Evolutionary conservation across 2,113 vertebrate species (phyloP), one percentile per base, ranked within the genome.

Genomic region (Symphodus melops): DNA sequence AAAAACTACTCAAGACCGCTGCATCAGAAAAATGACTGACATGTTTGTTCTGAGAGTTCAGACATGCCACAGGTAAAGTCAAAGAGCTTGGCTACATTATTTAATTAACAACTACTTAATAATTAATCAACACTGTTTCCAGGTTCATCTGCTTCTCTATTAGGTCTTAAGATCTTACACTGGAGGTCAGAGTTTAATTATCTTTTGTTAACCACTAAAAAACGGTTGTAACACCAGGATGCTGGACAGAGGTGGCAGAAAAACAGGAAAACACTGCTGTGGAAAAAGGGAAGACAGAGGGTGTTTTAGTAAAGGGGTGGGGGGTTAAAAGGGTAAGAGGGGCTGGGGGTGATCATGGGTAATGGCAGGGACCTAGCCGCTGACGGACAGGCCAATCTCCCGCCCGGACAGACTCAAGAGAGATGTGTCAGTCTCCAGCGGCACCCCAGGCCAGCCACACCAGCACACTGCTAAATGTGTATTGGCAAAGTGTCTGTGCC

Each of bases 361-460:
- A 82, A 89, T 75, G 93, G 88, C 71, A 79, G 84, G 70, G 65
- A 89, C 86, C 60, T 75, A 67, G 72, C 73, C 67, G 81, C 82
- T 92, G 87, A 92, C 62, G 61, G 93, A 94, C 94, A 95, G 95
- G 92, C 92, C 90, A 93, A 93, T 94, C 91, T 89, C 84, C 88
- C 74, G 53, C 60, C 74, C 80, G 82, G 89, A 92, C 89, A 92
- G 87, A 75, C 86, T 87, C 92, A 90, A 90, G 91, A 90, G 93
- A 91, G 90, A 94, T 88, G 90, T 91, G 93, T 93, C 91, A 86
- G 89, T 86, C 77, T 79, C 75, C 63, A 73, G 56, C 67, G 60
- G 93, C 95, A 94, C 94, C 90, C 86, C 92, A 76, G 94, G 95
- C 94, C 94, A 86, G 89, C 89, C 76, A 74, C 85, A 86, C 90